Base-by-base conservation (phyloP, 2,797 vertebrate genomes). In the Spinibarbus caldwelli region DNA sequence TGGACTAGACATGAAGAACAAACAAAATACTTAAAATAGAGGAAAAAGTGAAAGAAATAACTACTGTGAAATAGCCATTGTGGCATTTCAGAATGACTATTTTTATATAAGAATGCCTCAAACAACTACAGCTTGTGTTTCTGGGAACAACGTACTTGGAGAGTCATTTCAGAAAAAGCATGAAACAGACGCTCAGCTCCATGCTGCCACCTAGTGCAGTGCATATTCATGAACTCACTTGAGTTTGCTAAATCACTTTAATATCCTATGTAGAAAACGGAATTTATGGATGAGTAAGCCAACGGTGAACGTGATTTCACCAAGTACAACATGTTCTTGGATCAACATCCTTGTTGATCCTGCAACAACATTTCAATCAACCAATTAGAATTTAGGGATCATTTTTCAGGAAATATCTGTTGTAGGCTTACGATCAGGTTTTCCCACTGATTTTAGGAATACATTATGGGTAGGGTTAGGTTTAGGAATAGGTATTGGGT, bases 181-280 rank as follows among this genome's bases (percentile, higher is more conserved):
- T 41, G 45, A 77, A 7, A 36, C 3, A 21, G 52, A 10, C 47
- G 8, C 11, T 66, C 64, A 83, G 34, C 31, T 87, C 88, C 72
- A 86, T 64, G 29, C 90, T 93, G 92, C 90, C 92, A 88, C 49
- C 92, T 80, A 86, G 91, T 92, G 94, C 6, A 17, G 1, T 81
- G 84, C 90, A 82, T 23, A 0, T 26, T 26, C 6, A 31, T n/a
- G n/a, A 66, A n/a, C 29, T 43, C 47, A 2, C 7, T n/a, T 4
- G 2, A 19, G 9, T 43, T 49, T 72, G 70, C 7, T 72, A 45
- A 34, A 14, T 54, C 29, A 14, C 47, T 77, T 59, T 41, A 57
- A 57, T 57, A 59, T 41, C 7, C 23, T 26, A 11, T 59, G 36
- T 19, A 19, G 8, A 43, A 29, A 59, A 59, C 5, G 3, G 3